These are phyloP conservation scores for Brevipalpus yothersi DNA, from an alignment of 1,140 invertebrate genomes.

Conservation along the genomic window DNA sequence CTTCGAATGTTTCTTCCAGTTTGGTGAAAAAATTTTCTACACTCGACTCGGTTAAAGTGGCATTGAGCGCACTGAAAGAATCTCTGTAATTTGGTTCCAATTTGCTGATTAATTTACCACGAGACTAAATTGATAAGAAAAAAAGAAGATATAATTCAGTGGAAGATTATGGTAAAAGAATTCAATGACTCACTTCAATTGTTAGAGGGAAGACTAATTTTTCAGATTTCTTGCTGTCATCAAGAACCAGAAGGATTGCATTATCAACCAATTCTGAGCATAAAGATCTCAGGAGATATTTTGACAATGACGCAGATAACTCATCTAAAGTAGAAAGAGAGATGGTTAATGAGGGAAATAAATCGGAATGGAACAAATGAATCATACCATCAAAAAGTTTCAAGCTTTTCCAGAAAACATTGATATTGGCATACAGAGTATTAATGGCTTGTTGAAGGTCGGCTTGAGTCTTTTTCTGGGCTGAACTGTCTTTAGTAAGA, in stretches of 20 bases:
- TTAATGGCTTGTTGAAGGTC: constrained; percentile 58
- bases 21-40: constrained; percentile 48
- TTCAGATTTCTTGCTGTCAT: constrained; percentile 16
- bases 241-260: constrained; percentile 28
- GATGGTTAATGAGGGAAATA: neutral
- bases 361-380: neutral
- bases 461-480: constrained; percentile 36
- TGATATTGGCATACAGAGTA: constrained; percentile 39
- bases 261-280: constrained; percentile 52
- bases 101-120: constrained; percentile 24
- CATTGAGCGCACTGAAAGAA: constrained; percentile 19
- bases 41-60: constrained; percentile 18
- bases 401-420: constrained; percentile 60
- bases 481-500: constrained; percentile 31
- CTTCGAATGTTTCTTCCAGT: constrained; percentile 32
- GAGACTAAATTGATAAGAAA: constrained; percentile 18
- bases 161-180: neutral
- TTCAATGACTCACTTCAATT: constrained; percentile 19
- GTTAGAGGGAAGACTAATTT: constrained; percentile 5
- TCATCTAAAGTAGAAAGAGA: constrained; percentile 21
- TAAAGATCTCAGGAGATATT: constrained; percentile 60
- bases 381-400: constrained; percentile 30
- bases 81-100: constrained; percentile 33
- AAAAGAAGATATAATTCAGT: neutral
- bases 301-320: constrained; percentile 36